Percentiles rank a stretch among this genome's conserved stretches.
phyloP scores from a whole-genome alignment of 2,113 vertebrate species.

The Marcusenius ussheri region DNA sequence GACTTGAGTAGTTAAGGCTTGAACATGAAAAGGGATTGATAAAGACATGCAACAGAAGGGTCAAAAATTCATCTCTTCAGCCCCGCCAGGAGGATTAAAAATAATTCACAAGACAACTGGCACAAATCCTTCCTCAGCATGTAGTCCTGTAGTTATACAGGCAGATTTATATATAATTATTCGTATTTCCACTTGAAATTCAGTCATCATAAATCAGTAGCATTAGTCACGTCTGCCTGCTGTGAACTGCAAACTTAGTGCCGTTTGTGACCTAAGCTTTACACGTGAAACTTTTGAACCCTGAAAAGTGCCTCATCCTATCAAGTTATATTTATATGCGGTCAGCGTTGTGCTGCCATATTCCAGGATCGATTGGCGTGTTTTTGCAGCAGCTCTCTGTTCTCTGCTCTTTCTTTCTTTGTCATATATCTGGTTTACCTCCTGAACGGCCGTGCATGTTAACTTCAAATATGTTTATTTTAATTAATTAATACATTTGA shows the following conservation, averaged over 20 bases:
- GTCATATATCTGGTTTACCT: not conserved
- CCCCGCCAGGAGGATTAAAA: not conserved
- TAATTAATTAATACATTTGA: not conserved
- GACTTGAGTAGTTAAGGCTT: not conserved
- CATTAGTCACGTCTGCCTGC: not conserved
- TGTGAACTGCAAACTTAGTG: not conserved
- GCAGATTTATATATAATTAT: conserved; percentile 4
- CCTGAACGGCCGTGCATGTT: not conserved
- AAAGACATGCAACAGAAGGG: conserved; percentile 3
- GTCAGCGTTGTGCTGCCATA: not conserved
- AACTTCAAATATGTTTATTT: not conserved
- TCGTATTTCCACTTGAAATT: not conserved
- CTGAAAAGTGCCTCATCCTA: not conserved
- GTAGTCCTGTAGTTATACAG: not conserved
- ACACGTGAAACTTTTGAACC: not conserved
- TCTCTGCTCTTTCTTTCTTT: not conserved
- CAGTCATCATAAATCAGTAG: not conserved
- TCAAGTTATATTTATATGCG: not conserved
- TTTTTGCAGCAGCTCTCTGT: not conserved
- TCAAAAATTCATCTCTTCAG: not conserved
- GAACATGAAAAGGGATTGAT: not conserved
- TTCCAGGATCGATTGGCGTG: not conserved
- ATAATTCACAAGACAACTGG: conserved; percentile 4
- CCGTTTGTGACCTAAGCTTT: not conserved
- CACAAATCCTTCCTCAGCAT: not conserved